Base-by-base conservation (phyloP, 2,888 invertebrate genomes). In the Leucozona laternaria region DNA sequence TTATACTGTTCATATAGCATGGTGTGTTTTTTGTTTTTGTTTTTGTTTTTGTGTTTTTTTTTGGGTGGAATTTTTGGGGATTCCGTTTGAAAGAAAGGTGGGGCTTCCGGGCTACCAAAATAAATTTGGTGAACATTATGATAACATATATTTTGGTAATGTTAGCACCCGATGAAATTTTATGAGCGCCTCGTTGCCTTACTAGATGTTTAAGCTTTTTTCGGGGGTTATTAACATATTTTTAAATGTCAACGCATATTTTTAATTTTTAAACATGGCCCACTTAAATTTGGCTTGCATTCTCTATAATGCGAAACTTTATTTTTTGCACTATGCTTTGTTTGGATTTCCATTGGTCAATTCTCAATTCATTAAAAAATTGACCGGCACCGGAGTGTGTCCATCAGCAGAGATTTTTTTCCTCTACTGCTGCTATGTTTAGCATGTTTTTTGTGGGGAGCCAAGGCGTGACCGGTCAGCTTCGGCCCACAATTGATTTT, bases 401-500 rank as follows among this genome's bases (percentile, higher is more conserved):
- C 60, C 28, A 62, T 62, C n/a, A 62, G 43, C 10, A 45, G 62
- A 28, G 6, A 64, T 28, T 64, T 62, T 76, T 77, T 57, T 50
- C 20, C 20, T 25, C 28, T n/a, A n/a, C 7, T 25, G 13, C 8
- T 71, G 28, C 10, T 5, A 4, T 40, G 15, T 43, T 45, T 31
- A 31, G 25, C 15, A 48, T 10, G 0, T 71, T 71, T 22, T 75
- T 70, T 58, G 45, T 62, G 81, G 66, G 85, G 80, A 71, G 58
- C 71, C 72, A 77, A 73, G 45, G 70, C 64, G 73, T 85, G 80
- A 86, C 90, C 68, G 91, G 92, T 92, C 92, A 92, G 91, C 88
- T 91, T 91, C 90, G 91, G 91, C 92, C 92, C 92, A 92, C 92
- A 91, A 91, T 91, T 90, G 91, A 91, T 91, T 91, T 90, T 89